Percentiles rank a stretch among this genome's conserved stretches.
phyloP scores from a whole-genome alignment of 2,113 vertebrate species.

The Boulengeromyrus knoepffleri region DNA sequence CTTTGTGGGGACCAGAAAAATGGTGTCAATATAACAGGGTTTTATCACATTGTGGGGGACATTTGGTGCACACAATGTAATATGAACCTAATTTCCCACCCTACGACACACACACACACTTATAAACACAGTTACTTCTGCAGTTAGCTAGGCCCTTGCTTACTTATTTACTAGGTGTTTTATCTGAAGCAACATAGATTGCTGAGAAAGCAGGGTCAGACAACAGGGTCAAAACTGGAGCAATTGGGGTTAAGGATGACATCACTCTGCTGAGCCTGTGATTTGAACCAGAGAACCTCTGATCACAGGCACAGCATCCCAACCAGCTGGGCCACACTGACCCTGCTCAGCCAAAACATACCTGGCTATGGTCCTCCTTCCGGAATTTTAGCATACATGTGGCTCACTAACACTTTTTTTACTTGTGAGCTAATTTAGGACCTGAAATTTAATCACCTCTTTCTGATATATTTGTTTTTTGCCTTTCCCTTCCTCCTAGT shows the following conservation, averaged over 20 bases:
- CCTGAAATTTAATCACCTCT: background rate
- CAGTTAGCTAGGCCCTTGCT: background rate
- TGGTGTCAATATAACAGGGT: no score
- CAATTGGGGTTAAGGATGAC: background rate
- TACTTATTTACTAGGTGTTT: background rate
- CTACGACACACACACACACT: no score
- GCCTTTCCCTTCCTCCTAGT: background rate
- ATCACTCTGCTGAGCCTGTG: background rate
- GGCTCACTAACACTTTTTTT: background rate
- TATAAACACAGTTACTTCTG: background rate
- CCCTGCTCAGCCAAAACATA: background rate
- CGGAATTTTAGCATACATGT: background rate
- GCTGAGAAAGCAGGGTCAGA: background rate
- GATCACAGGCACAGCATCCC: background rate
- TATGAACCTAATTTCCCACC: no score
- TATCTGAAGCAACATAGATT: background rate
- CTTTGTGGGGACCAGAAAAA: no score
- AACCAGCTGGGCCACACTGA: background rate
- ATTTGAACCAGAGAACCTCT: background rate
- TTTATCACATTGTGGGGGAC: background rate
- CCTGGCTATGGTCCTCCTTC: background rate
- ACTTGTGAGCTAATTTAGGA: background rate
- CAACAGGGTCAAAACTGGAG: background rate
- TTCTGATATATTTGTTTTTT: background rate
- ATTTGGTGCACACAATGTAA: background rate